Evolutionary conservation across 1,140 invertebrate genomes (phyloP), one percentile per base, ranked within the genome.

Genomic region (Leptinotarsa defecta): DNA sequence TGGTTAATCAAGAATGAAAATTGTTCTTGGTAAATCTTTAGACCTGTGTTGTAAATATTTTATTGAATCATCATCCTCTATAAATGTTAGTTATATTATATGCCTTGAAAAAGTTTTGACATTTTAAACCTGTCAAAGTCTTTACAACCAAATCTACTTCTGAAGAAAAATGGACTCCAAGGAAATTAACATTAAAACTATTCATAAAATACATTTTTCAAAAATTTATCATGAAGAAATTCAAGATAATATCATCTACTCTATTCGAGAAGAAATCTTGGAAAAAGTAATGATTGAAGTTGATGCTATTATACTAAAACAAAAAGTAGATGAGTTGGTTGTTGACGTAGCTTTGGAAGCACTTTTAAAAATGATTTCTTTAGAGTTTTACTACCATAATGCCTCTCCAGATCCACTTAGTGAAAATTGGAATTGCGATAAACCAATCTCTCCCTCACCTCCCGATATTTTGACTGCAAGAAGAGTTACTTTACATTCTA

Each of bases 181-280:
- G n/a, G 61, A 63, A 63, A 17, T 63, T 22, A 63, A 43, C 34
- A 43, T 43, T 3, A 43, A 43, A 43, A 43, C 34, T n/a, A 68
- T 17, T 24, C 19, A 22, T 24, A 22, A 69, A 69, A 69, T 69
- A 69, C 20, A 43, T n/a, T 13, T 48, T 19, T 20, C 61, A n/a
- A 20, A 69, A 69, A 69, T 69, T 6, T 69, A 43, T n/a, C 0
- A 11, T 19, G 68, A 69, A 69, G 68, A 69, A 69, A n/a, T 48
- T 19, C 15, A 48, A 11, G 68, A 69, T 17, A 69, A 69, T 69
- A 17, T 43, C 19, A 48, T 69, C 13, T 69, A 69, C 15, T 43
- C 68, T 15, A 34, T 48, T 17, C 34, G 68, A 48, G 68, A 69
- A 69, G 68, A 69, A 69, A 34, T 69, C 13, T 48, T 69, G 13